These are phyloP conservation scores for Drosophila sechellia DNA, from an alignment of 1,140 invertebrate genomes.

Conservation along the genomic window DNA sequence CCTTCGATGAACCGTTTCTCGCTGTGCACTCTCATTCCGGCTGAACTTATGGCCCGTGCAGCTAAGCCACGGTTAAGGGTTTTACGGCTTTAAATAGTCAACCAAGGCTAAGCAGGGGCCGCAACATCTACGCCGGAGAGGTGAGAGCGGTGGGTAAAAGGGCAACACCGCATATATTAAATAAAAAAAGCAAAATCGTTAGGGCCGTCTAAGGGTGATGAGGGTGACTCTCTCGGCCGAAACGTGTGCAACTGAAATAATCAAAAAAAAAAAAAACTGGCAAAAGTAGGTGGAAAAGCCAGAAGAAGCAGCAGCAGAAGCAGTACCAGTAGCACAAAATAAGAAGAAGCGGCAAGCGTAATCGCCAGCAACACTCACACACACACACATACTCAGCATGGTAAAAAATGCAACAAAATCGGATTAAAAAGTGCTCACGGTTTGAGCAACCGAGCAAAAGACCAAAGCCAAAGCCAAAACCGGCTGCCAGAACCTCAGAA, in stretches of 20 bases:
- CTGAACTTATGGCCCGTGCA: conserved; percentile 52
- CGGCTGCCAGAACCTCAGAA: conserved; percentile 36
- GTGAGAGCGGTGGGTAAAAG: background rate
- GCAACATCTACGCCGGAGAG: conserved; percentile 24
- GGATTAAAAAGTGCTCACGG: conserved; percentile 77
- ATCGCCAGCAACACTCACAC: conserved; percentile 62
- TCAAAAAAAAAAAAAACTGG: conserved; percentile 54
- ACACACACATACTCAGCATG: conserved; percentile 33
- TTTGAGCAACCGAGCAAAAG: conserved; percentile 61
- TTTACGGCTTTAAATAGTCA: conserved; percentile 65
- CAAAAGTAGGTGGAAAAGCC: conserved; percentile 56
- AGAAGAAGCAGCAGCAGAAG: conserved; percentile 20
- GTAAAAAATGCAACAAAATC: conserved; percentile 77
- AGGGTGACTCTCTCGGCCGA: conserved; percentile 25
- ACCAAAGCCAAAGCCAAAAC: conserved; percentile 55
- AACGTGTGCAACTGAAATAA: conserved; percentile 67
- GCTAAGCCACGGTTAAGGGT: conserved; percentile 65
- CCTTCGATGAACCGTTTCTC: conserved; percentile 27
- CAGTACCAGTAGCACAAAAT: conserved; percentile 21
- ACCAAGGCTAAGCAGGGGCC: conserved; percentile 48
- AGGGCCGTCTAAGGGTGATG: conserved; percentile 40
- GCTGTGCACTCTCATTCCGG: conserved; percentile 47
- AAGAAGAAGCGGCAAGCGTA: conserved; percentile 49
- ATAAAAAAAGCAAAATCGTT: conserved; percentile 67
- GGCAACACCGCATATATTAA: conserved; percentile 63